Base-by-base conservation (phyloP, 2,888 invertebrate genomes). In the Hoplodrina blanda region DNA sequence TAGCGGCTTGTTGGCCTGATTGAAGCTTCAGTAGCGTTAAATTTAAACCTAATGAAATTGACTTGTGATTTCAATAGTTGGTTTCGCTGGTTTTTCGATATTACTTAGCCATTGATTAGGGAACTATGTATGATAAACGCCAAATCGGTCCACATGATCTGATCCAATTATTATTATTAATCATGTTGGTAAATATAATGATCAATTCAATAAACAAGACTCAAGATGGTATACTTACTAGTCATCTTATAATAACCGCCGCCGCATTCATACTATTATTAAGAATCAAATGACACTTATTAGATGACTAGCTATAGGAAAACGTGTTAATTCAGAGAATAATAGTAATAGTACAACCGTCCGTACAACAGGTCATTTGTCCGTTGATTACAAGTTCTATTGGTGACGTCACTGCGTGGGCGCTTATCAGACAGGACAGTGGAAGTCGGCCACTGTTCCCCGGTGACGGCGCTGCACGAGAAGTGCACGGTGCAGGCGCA, bases 401-500 rank as follows among this genome's bases (percentile, higher is more conserved):
- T 69, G 60, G 11, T 82, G 77, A 83, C 85, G 79, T 82, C 74
- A 80, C 6, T 20, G 60, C 56, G 73, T 82, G 67, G 77, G 75
- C 56, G 83, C 72, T 84, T 81, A 85, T 84, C 84, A 76, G 69
- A 56, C 63, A 55, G 72, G 54, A 55, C 69, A 64, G 72, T 83
- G 72, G 81, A 81, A 73, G 78, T 70, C 64, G 80, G 71, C 69
- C 67, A 72, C 60, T 63, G 75, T 81, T 59, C 56, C 64, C 61
- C 66, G 68, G 68, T 76, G 77, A 71, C 74, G 68, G 68, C 53
- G 64, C 53, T 81, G 81, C 78, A 80, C 67, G 71, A 76, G 73
- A 80, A 76, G 70, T 84, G 83, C 79, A 76, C 70, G 62, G 73
- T 71, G 76, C 85, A 88, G 84, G 83, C 86, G 87, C 87, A 86